Evolutionary conservation across 1,140 invertebrate species (phyloP).

Genomic region (Micrasema longulum): DNA sequence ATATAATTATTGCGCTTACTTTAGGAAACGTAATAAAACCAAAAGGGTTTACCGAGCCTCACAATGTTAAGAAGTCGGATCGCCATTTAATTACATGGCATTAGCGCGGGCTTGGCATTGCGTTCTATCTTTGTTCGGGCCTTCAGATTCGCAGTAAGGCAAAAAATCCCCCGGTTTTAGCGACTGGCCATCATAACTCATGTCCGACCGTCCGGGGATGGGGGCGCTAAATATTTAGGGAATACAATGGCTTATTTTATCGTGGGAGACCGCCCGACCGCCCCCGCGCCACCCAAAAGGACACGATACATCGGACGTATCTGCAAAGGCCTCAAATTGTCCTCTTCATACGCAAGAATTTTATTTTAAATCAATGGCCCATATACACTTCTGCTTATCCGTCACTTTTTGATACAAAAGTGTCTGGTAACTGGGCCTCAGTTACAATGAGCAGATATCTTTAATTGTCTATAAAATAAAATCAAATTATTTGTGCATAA

Average conservation of each 20-base stretch:
- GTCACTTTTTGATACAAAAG: too few species aligned
- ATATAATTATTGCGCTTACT: too few species aligned
- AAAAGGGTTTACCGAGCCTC: slow-evolving; percentile 24
- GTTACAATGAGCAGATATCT: too few species aligned
- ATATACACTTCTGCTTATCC: too few species aligned
- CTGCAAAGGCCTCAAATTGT: slow-evolving; percentile 8
- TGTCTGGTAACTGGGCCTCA: too few species aligned
- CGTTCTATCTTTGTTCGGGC: slow-evolving; percentile 38
- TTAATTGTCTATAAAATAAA: too few species aligned
- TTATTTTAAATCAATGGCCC: too few species aligned
- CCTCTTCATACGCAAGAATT: too few species aligned
- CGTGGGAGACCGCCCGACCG: slow-evolving; percentile 25
- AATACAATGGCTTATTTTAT: slow-evolving; percentile 51
- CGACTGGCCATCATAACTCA: slow-evolving; percentile 50
- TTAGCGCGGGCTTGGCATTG: slow-evolving; percentile 28
- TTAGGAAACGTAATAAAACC: slow-evolving; percentile 27
- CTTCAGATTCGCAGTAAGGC: slow-evolving; percentile 40
- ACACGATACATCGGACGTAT: slow-evolving; percentile 23
- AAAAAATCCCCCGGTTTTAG: slow-evolving; percentile 50
- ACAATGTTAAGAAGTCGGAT: slow-evolving; percentile 36
- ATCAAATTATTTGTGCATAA: too few species aligned
- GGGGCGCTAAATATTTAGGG: slow-evolving; percentile 52
- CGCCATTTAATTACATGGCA: slow-evolving; percentile 40
- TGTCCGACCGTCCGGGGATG: slow-evolving; percentile 41
- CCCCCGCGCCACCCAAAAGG: slow-evolving; percentile 2